Base-by-base conservation (phyloP, 2,888 invertebrate species). In the Alsophila aescularia region DNA sequence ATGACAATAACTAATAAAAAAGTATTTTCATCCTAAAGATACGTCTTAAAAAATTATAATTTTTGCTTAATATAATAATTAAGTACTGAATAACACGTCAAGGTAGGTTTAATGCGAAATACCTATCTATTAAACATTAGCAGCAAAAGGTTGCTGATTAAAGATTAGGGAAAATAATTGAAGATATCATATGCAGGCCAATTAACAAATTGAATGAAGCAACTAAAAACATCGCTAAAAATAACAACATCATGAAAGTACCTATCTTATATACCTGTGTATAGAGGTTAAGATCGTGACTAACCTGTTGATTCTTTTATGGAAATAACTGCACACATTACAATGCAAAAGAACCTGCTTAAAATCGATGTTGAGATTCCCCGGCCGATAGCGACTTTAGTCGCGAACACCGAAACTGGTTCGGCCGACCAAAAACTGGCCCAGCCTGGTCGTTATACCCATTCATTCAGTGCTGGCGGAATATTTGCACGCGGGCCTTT, bases 281-380 rank as follows among this genome's bases (percentile, higher is more conserved):
- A 10, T 21, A 34, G 47, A 48, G 29, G 39, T 43, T 45, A 34
- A 48, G 18, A 34, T 52, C 48, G 43, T 47, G 47, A 50, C 47
- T 43, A 40, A 47, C 45, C 44, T 41, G 58, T 48, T 43, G 48
- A 48, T 48, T 40, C 32, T 39, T 40, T 37, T 51, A 61, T 62
- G 66, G 67, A 58, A 66, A 57, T 51, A 66, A 61, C 66, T 67
- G 70, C 66, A 70, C 63, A 70, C 72, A 72, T 72, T 68, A 72
- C 70, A 75, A 76, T 75, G 67, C 74, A 71, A 73, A 73, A 66
- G 64, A 64, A 60, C 63, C 56, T 66, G 66, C 72, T 77, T 77
- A 75, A 72, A 73, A 77, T 78, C 72, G 75, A 77, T 77, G 73
- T 63, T 59, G 66, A 76, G 79, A 81, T 81, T 71, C 73, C 69